Evolutionary conservation across 2,888 invertebrate species (phyloP).

Genomic region (Lasioglossum leucozonium): DNA sequence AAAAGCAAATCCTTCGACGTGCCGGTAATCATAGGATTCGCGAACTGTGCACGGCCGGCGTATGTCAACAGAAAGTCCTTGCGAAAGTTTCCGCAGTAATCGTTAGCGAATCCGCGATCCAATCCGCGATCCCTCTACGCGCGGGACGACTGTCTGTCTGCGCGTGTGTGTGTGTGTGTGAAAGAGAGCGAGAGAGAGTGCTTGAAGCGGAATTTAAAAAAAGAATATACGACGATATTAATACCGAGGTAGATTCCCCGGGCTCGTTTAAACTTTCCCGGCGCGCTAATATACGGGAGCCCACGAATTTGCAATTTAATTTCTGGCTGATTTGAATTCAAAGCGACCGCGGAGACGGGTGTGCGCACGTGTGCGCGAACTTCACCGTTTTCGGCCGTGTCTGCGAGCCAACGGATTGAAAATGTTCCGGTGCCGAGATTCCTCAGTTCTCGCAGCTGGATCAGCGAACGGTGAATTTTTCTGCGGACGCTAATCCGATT

Average conservation of each 20-base stretch:
- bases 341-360: neutral
- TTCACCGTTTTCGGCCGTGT: neutral
- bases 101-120: neutral
- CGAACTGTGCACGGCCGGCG: neutral
- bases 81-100: neutral
- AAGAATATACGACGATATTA: slow-evolving; percentile 7
- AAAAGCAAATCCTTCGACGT: neutral
- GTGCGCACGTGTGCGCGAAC: neutral
- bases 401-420: neutral
- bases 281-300: neutral
- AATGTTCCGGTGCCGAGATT: neutral
- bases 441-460: neutral
- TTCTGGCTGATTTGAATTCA: slow-evolving; percentile 39
- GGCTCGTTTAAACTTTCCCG: slow-evolving; percentile 26
- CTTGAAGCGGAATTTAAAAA: neutral
- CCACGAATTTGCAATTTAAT: slow-evolving; percentile 50
- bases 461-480: neutral
- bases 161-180: too few relatives aligned
- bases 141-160: neutral
- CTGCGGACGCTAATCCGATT: slow-evolving; percentile 13
- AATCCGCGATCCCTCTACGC: neutral
- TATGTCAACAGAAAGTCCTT: neutral
- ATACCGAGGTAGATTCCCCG: neutral
- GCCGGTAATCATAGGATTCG: neutral
- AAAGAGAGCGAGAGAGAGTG: neutral